Conservation (phyloP, 2,113 vertebrate genomes). For the Odontophorus gujanensis region DNA sequence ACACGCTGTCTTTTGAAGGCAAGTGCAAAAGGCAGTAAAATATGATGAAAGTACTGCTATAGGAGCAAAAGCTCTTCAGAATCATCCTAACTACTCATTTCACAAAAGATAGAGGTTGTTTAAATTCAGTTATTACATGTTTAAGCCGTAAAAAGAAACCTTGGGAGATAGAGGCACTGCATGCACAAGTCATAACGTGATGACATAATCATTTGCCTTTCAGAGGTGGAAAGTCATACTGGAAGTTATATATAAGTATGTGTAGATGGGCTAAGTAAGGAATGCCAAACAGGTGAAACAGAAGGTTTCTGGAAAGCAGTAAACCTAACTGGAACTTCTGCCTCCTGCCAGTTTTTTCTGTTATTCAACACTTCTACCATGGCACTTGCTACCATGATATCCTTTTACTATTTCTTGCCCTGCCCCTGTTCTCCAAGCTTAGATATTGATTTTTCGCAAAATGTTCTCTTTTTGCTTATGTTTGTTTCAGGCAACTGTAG, state of each 20-base stretch:
- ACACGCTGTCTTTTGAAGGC: background rate
- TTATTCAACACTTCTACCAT: background rate
- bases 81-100: background rate
- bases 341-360: background rate
- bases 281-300: background rate
- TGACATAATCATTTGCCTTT: background rate
- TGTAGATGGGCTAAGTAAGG: background rate
- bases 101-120: background rate
- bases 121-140: background rate
- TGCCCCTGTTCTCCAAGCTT: background rate
- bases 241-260: background rate
- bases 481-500: slow-evolving; percentile 15
- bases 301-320: background rate
- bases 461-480: background rate
- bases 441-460: background rate
- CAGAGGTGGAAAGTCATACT: background rate
- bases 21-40: slow-evolving; percentile 11
- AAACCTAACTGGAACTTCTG: background rate
- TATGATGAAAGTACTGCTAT: background rate
- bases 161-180: background rate
- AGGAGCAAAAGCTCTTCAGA: background rate
- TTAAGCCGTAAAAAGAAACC: slow-evolving; percentile 1
- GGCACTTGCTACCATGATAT: background rate
- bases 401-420: background rate
- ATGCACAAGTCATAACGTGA: background rate